Base-by-base conservation (phyloP, 2,113 vertebrate species). In the Physeter macrocephalus region DNA sequence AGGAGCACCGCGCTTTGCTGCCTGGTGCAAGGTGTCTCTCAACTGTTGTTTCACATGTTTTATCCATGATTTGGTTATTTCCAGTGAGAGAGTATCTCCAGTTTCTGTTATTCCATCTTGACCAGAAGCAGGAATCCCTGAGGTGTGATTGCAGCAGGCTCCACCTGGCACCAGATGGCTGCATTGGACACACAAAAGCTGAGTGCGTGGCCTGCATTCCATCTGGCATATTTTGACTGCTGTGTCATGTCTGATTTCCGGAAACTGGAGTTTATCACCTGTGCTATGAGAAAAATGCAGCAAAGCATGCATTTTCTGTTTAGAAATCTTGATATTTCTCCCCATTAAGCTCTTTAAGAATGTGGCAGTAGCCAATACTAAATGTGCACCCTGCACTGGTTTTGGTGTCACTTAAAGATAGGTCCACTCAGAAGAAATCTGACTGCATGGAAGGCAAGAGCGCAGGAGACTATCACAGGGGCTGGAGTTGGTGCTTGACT, bases 301-400 rank as follows among this genome's bases (percentile, higher is more conserved):
- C 46, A 88, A 95, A 97, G 81, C 61, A 23, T 11, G 66, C 88
- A 87, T 96, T 97, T 97, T 94, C 66, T 93, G 71, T 89, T 87
- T 78, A 59, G 66, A 92, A 97, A 85, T 34, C 20, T 87, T 86
- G 5, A 0, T 71, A 34, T 89, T 92, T 82, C 8, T 25, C 57
- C 64, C 43, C 84, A 81, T 43, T 46, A 29, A 86, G 82, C 36
- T 72, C 4, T 17, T 57, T 59, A 46, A 54, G 82, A 85, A 89
- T 86, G 82, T 31, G 52, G 17, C 41, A 6, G 59, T 41, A 34
- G 72, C 91, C 69, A 62, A 49, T 80, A 27, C 74, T 43, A 66
- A 71, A 36, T 8, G n/a, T 31, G 21, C 36, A 49, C 36, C 10
- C 66, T n/a, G 74, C 77, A 46, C 39, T 14, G 66, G 62, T 71